Evolutionary conservation across 2,888 invertebrate genomes (phyloP), one percentile per base, ranked within the genome.

Genomic region (Formica aserva): DNA sequence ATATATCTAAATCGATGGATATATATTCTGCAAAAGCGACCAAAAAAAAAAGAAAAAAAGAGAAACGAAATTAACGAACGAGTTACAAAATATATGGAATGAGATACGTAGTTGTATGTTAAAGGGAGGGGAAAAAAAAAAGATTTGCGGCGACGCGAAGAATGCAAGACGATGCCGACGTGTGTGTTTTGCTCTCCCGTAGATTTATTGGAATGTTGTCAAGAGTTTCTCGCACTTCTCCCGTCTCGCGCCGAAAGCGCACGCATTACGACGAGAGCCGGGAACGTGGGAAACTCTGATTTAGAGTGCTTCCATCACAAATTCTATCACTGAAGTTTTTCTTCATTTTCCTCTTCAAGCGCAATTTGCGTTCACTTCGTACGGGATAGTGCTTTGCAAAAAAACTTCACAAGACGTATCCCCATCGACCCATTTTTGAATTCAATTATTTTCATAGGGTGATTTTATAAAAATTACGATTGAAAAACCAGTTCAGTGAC

Each of bases 91-190:
- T 66, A 60, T 69, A 45, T 60, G 69, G 32, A 57, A 60, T 26
- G 57, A 41, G 57, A 60, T 57, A 41, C 57, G 60, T 69, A 69
- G 67, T 32, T 69, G 78, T 69, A 60, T 55, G 38, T 69, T 29
- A 45, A 41, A 57, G 32, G 15, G 8, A 41, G 15, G 22, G 22
- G 32, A 6, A 18, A 6, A 29, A 13, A 22, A 15, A 63, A 38
- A 26, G 57, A 22, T 69, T 57, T 66, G 66, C 78, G 69, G 78
- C 69, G 60, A 60, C 69, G 69, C 69, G 78, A 78, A 69, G 78
- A 78, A 78, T 45, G 78, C 78, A 69, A 78, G 78, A 78, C 69
- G 78, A 77, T 77, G 66, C 66, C 66, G 57, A 60, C 60, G 45
- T 45, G 60, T 45, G 57, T 35, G 41, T 78, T 78, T 45, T 38